Evolutionary conservation across 2,113 vertebrate species (phyloP).

Genomic region (Asarcornis scutulata): DNA sequence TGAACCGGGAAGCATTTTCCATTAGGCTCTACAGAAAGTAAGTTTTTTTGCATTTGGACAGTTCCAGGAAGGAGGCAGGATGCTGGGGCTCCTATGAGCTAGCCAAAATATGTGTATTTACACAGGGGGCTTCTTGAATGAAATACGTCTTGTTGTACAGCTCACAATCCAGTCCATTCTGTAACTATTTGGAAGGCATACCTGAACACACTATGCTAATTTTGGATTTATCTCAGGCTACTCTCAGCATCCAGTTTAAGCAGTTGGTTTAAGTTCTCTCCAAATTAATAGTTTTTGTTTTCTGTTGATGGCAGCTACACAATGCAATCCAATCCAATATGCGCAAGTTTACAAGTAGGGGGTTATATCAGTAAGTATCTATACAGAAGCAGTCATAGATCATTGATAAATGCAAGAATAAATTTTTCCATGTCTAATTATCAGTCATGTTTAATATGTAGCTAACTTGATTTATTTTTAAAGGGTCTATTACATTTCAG

Average conservation of each 20-base stretch:
- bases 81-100: neutral
- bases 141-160: neutral
- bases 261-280: neutral
- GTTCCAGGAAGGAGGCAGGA: neutral
- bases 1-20: neutral
- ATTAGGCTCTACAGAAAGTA: fast-evolving
- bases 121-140: neutral
- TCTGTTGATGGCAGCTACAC: neutral
- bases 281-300: neutral
- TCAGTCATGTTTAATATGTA: neutral
- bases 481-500: neutral
- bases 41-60: neutral
- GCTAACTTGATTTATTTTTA: neutral
- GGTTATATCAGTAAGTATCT: neutral
- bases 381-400: neutral
- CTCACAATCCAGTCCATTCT: neutral
- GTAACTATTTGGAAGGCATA: neutral
- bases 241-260: neutral
- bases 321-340: neutral
- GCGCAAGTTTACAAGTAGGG: neutral
- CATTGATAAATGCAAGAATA: neutral
- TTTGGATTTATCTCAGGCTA: neutral
- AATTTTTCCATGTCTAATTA: neutral
- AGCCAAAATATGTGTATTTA: neutral
- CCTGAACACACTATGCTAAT: neutral